These are phyloP conservation scores for Trachemys scripta DNA, from an alignment of 2,113 vertebrate genomes.

Conservation along the genomic window DNA sequence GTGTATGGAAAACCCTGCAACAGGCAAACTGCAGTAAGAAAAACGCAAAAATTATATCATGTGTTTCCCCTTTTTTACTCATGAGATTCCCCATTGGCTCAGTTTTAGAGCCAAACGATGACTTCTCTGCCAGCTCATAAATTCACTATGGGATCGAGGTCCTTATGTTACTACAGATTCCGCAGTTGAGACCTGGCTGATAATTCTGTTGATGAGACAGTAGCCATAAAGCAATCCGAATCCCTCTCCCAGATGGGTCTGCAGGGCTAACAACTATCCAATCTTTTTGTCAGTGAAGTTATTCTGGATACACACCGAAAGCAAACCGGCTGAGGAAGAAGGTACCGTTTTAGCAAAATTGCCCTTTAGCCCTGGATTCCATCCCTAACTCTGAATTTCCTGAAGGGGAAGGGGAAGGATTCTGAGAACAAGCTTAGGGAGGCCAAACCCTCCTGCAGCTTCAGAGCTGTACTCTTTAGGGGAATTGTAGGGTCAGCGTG, in stretches of 20 bases:
- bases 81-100: not conserved
- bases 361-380: not conserved
- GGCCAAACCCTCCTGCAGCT: not conserved
- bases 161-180: slow-evolving; percentile 32
- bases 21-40: slow-evolving; percentile 23
- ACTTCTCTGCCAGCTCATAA: not conserved
- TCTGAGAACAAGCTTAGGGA: not conserved
- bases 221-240: slow-evolving; percentile 43
- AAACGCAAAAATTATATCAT: slow-evolving; percentile 16
- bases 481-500: not conserved
- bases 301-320: slow-evolving; percentile 27
- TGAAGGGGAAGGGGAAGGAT: not conserved
- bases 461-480: not conserved
- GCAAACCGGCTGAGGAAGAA: not conserved
- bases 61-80: slow-evolving; percentile 44
- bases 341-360: not conserved
- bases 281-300: not conserved
- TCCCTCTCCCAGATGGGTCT: slow-evolving; percentile 50
- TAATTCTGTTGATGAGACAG: slow-evolving; percentile 58
- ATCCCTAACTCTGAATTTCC: not conserved
- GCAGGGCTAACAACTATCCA: slow-evolving; percentile 43
- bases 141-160: slow-evolving; percentile 35
- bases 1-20: slow-evolving; percentile 7
- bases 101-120: slow-evolving; percentile 5
- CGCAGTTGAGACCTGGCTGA: slow-evolving; percentile 51